Percentiles rank a stretch among this genome's conserved stretches.
These are phyloP conservation scores for Pantelozetes paolii DNA, from an alignment of 2,888 invertebrate genomes.

Conservation along the genomic window DNA sequence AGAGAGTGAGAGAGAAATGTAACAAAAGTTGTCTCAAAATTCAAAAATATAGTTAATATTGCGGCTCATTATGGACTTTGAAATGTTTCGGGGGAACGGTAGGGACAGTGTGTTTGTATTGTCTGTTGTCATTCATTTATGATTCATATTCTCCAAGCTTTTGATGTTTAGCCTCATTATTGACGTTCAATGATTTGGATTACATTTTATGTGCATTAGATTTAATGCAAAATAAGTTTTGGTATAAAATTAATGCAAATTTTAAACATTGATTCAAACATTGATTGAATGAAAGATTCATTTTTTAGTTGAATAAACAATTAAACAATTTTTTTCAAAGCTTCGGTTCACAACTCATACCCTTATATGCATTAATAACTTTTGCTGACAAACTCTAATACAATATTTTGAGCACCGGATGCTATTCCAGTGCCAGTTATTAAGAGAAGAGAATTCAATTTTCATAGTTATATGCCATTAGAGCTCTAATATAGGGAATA, in stretches of 20 bases:
- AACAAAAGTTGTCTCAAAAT: not conserved
- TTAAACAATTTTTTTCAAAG: not conserved
- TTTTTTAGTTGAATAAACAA: slow-evolving; percentile 33
- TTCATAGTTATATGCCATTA: no score
- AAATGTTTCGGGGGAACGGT: not conserved
- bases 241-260: slow-evolving; percentile 19
- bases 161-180: not conserved
- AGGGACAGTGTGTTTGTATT: slow-evolving; percentile 2
- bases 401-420: slow-evolving; percentile 20
- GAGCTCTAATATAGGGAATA: not conserved
- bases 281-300: slow-evolving; percentile 16
- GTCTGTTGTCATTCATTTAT: not conserved
- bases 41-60: not conserved
- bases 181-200: slow-evolving; percentile 4
- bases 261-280: slow-evolving; percentile 16
- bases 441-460: no score
- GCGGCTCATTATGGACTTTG: not conserved
- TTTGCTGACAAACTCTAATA: slow-evolving; percentile 17
- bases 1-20: not conserved
- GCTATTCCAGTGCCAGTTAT: not conserved
- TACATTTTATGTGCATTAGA: not conserved
- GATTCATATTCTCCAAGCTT: not conserved
- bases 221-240: not conserved
- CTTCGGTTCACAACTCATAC: not conserved
- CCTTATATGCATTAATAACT: slow-evolving; percentile 25